Conservation (phyloP, 2,113 vertebrate genomes). For the Casuarius casuarius region DNA sequence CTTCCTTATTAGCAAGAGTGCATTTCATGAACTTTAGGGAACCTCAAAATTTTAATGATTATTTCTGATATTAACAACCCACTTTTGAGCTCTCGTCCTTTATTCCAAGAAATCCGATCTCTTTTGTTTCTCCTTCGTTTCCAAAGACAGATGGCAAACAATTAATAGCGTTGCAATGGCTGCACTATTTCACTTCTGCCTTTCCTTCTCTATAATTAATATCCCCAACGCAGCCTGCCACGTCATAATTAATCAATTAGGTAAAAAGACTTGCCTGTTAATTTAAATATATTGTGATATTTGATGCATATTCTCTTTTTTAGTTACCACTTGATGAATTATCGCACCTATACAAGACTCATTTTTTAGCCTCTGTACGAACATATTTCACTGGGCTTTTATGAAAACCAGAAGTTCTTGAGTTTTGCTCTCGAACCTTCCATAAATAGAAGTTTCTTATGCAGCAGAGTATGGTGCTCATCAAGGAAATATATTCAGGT, state of each 20-base stretch:
- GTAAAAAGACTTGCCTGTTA: not conserved
- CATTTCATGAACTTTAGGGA: not conserved
- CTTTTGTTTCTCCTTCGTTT: not conserved
- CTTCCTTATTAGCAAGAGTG: not conserved
- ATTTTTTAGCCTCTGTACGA: too few relatives aligned
- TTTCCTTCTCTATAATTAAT: not conserved
- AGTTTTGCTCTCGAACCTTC: not conserved
- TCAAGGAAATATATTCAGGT: not conserved
- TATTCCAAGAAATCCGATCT: not conserved
- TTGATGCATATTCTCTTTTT: not conserved
- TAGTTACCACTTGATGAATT: not conserved
- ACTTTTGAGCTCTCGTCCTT: not conserved
- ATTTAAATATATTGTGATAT: not conserved
- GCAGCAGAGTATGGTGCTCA: not conserved
- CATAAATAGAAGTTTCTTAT: fast-evolving
- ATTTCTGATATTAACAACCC: not conserved
- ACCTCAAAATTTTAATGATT: not conserved
- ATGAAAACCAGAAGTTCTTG: too few relatives aligned
- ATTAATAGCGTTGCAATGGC: not conserved
- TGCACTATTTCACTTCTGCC: not conserved
- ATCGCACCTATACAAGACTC: not conserved
- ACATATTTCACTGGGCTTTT: fast-evolving
- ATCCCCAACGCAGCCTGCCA: not conserved
- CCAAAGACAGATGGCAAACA: not conserved
- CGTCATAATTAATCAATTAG: conserved; percentile 5